Percentiles rank a stretch among this genome's conserved stretches.
Evolutionary conservation across 2,797 vertebrate genomes (phyloP).

Genomic region (Carduelis carduelis): DNA sequence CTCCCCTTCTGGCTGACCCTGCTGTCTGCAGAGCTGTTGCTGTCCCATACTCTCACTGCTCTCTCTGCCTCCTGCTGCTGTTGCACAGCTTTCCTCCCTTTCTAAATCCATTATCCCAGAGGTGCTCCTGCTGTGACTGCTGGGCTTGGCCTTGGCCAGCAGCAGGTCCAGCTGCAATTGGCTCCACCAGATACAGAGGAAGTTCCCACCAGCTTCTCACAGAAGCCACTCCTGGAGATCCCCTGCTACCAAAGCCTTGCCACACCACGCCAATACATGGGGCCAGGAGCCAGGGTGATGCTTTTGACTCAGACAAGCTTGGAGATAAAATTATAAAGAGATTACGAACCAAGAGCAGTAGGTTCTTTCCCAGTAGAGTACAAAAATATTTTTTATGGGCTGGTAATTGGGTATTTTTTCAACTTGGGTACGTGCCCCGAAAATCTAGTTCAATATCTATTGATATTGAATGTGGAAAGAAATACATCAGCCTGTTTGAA

Average conservation of each 20-base stretch:
- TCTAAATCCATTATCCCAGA: neutral
- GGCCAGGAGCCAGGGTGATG: neutral
- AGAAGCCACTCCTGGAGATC: neutral
- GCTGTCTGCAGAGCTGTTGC: neutral
- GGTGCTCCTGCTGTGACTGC: too few relatives aligned
- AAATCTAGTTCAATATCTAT: neutral
- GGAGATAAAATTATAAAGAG: neutral
- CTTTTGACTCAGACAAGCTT: neutral
- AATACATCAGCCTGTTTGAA: neutral
- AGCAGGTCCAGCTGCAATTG: neutral
- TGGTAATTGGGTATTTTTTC: neutral
- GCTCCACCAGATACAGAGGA: neutral
- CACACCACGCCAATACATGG: neutral
- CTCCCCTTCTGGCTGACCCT: neutral
- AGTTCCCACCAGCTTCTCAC: neutral
- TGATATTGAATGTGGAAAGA: neutral
- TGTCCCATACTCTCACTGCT: neutral
- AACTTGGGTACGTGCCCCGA: neutral
- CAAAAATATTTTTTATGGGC: neutral
- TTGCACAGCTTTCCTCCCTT: neutral
- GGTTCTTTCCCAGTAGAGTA: neutral
- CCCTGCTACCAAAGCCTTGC: neutral
- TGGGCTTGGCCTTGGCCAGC: neutral
- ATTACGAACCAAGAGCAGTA: neutral
- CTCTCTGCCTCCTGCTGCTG: neutral